Conservation (phyloP, 2,888 invertebrate species). For the Rhagium mordax region DNA sequence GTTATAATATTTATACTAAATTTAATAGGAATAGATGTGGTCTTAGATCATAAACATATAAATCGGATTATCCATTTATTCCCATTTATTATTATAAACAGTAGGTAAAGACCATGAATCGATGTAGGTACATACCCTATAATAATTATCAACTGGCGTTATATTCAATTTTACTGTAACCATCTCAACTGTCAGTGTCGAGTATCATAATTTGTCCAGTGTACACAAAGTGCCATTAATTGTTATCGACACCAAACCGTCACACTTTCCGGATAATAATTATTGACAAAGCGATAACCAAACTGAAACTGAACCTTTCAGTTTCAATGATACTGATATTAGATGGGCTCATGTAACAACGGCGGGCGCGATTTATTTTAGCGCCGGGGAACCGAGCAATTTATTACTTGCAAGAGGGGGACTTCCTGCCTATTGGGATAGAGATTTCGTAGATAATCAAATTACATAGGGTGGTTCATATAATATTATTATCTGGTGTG, state of each 20-base stretch:
- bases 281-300: conserved; percentile 16
- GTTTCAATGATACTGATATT: conserved; percentile 4
- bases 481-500: too few species aligned
- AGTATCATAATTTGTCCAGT: conserved; percentile 36
- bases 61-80: too few species aligned
- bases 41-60: too few species aligned
- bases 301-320: conserved; percentile 25
- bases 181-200: conserved; percentile 46
- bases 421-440: too few species aligned
- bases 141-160: conserved; percentile 40
- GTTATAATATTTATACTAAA: too few species aligned
- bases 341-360: conserved; percentile 12
- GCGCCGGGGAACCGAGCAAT: neutral
- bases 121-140: conserved; percentile 46
- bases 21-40: too few species aligned
- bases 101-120: too few species aligned
- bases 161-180: conserved; percentile 55
- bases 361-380: neutral
- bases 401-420: too few species aligned
- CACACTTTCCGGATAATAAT: neutral
- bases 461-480: too few species aligned
- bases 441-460: too few species aligned
- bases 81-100: too few species aligned
- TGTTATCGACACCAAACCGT: conserved; percentile 21
- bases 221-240: conserved; percentile 21